Evolutionary conservation across 2,888 invertebrate species (phyloP), one percentile per base, ranked within the genome.

Genomic region (Mamestra brassicae): DNA sequence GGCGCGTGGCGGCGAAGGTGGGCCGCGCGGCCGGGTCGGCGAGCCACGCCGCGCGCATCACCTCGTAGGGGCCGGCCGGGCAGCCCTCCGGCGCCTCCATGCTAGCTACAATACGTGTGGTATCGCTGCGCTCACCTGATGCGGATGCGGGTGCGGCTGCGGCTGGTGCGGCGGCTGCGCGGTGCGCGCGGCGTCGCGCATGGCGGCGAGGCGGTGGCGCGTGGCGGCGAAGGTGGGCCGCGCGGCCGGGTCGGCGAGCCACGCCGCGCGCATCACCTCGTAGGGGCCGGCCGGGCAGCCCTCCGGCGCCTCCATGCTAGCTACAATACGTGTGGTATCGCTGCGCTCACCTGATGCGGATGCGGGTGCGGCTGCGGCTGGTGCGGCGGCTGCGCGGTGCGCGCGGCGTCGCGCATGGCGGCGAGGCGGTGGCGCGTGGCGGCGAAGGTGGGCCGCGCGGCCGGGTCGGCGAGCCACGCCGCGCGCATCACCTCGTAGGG

Each of bases 41-140:
- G 95, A 98, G 98, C 99, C 99, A 99, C 36, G 99, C 98, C 94
- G 98, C 98, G 94, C 98, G 97, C 99, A 99, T 99, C 91, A 99
- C 98, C 92, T 99, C 98, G 95, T 99, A 99, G 72, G 99, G 98
- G 92, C 99, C 99, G 0, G 98, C 97, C 38, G 99, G 99, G 96
- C 99, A 99, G 88, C 26, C 26, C 26, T 26, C 26, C 26, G 26
- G 26, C 26, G 26, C 26, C 26, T 26, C 26, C 26, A 26, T 26
- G 26, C 26, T 26, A 26, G 26, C 26, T 26, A 26, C 26, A 26
- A 26, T 26, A 26, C 26, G 26, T 26, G 26, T 26, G 26, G 26
- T 26, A 26, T 26, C 26, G 26, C 26, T 26, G 26, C 26, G 26
- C 26, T 26, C 26, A 26, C 26, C 26, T 26, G 26, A 26, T 26